Percentiles rank a stretch among this genome's conserved stretches.
phyloP scores from a whole-genome alignment of 2,797 vertebrate species.

The Anniella stebbinsi region DNA sequence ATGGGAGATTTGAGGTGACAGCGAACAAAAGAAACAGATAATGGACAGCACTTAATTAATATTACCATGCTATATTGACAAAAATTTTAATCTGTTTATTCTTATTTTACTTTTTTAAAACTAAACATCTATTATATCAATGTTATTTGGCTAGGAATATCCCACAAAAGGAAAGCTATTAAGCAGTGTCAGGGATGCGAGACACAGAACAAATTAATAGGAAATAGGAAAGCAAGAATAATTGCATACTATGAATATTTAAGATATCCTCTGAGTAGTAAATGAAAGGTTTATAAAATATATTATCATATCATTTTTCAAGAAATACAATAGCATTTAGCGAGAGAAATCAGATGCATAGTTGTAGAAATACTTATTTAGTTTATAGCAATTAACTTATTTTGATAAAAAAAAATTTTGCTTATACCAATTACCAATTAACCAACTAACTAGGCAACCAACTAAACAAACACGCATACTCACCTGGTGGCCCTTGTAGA shows the following conservation, averaged over 20 bases:
- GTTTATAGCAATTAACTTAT: no score
- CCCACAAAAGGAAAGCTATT: background rate
- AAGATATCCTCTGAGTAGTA: slow-evolving; percentile 7
- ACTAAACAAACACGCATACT: slow-evolving; percentile 29
- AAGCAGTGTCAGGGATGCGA: slow-evolving; percentile 31
- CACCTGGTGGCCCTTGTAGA: slow-evolving; percentile 84
- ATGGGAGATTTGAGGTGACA: background rate
- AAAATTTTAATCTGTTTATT: background rate
- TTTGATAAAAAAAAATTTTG: no score
- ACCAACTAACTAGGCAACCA: background rate
- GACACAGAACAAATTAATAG: background rate
- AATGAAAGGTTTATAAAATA: background rate
- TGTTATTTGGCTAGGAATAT: background rate
- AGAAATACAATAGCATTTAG: background rate
- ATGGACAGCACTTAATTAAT: background rate
- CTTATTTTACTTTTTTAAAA: background rate
- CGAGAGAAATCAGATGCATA: background rate
- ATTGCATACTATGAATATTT: background rate
- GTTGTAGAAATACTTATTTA: background rate
- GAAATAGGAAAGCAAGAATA: slow-evolving; percentile 18
- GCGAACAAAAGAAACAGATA: background rate
- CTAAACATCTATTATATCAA: background rate
- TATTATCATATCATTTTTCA: background rate
- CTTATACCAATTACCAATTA: background rate
- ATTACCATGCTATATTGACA: background rate